A percentile compares a stretch with the other conserved stretches of the same genome.
These are phyloP conservation scores for Drosophila grimshawi DNA, from an alignment of 1,140 invertebrate species.

Conservation along the genomic window DNA sequence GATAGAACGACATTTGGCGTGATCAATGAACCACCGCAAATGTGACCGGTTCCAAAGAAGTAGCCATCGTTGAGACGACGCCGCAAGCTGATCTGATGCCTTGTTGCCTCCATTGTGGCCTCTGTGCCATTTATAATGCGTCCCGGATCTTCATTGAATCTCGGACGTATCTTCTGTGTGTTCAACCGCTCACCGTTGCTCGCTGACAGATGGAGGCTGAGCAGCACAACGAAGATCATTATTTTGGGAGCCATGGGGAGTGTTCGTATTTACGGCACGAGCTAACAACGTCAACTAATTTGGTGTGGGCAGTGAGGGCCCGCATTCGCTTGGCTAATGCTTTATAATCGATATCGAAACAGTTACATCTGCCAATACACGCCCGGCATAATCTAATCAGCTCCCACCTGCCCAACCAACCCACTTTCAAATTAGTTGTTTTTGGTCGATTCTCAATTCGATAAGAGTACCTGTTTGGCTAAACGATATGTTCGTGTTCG, in stretches of 20 bases:
- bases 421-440: conserved; percentile 4
- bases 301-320: conserved; percentile 12
- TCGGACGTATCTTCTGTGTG: conserved; percentile 30
- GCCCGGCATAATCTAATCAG: conserved; percentile 52
- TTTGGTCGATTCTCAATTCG: not conserved
- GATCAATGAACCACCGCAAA: conserved; percentile 84
- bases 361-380: conserved; percentile 46
- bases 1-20: conserved; percentile 74
- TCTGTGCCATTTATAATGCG: conserved; percentile 76
- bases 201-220: not conserved
- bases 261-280: conserved; percentile 27
- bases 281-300: conserved; percentile 42
- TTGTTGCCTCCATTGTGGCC: conserved; percentile 59
- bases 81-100: conserved; percentile 79
- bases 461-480: not conserved
- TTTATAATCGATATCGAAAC: conserved; percentile 16
- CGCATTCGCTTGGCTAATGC: conserved; percentile 23
- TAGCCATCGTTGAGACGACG: conserved; percentile 69
- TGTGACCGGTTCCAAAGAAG: conserved; percentile 74
- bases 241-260: conserved; percentile 21
- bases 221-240: conserved; percentile 11
- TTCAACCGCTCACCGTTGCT: not conserved
- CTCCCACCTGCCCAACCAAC: conserved; percentile 10
- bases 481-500: not conserved
- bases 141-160: conserved; percentile 58